Base-by-base conservation (phyloP, 2,888 invertebrate genomes). In the Selenia dentaria region DNA sequence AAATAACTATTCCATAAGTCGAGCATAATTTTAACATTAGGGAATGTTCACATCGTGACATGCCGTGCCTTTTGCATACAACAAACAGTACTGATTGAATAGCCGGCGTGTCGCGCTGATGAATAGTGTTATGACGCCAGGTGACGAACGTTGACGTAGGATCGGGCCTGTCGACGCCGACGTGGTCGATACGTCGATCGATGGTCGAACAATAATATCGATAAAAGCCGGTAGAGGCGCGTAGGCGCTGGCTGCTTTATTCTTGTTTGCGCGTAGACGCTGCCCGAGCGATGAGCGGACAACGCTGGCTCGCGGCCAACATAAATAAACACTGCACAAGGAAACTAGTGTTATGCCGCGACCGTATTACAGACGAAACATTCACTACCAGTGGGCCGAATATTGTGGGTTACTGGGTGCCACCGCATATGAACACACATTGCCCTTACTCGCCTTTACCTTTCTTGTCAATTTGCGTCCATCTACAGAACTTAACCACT, bases 271-370 rank as follows among this genome's bases (percentile, higher is more conserved):
- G 71, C 67, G 64, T 48, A 42, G 46, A 47, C 46, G 39, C 69
- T 67, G 67, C 70, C 64, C 70, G 66, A 74, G 70, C 77, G 79
- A 79, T 79, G 81, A 78, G 73, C 85, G 85, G 82, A 84, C 83
- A 85, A 79, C 81, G 79, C 77, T 90, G 89, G 89, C 89, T 51
- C 57, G 49, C 48, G 41, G 87, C 89, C 89, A 90, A 89, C 65
- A 80, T 83, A 89, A 90, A 86, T 85, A 90, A 89, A 89, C 88
- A 87, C 83, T 85, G 87, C 87, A 88, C 88, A 88, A 86, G 89
- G 89, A 86, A 90, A 88, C 88, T 89, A 87, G 87, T 88, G 88
- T 88, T 88, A 84, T 83, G 87, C 89, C 89, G 88, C 89, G 88
- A 80, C 87, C 87, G 88, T 86, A 82, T 80, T 87, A 85, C 83